These are phyloP conservation scores for Ethmia dodecea DNA, from an alignment of 2,888 invertebrate species.

Conservation along the genomic window DNA sequence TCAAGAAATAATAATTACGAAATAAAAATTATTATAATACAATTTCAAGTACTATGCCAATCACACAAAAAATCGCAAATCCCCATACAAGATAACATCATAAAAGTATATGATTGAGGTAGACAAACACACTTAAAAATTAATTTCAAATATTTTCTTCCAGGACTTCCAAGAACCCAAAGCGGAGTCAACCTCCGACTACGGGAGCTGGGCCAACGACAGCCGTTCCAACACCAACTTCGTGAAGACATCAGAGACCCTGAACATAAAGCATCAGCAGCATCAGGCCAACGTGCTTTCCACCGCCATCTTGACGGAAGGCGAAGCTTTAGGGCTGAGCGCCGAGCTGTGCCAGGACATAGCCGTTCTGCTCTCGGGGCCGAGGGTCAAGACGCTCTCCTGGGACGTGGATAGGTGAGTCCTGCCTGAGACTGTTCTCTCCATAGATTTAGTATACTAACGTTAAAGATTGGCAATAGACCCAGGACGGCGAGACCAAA, in stretches of 20 bases:
- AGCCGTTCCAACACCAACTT: constrained; percentile 65
- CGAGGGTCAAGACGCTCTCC: constrained; percentile 82
- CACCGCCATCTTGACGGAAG: constrained; percentile 75
- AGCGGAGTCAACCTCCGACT: constrained; percentile 42
- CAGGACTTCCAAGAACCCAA: constrained; percentile 29
- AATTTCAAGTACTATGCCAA: too few relatives aligned
- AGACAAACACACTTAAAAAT: background rate
- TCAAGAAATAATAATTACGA: too few relatives aligned
- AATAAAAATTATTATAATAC: too few relatives aligned
- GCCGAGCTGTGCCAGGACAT: constrained; percentile 83
- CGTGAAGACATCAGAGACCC: constrained; percentile 66
- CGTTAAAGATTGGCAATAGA: too few relatives aligned
- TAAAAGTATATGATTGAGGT: too few relatives aligned
- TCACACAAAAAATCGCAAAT: too few relatives aligned
- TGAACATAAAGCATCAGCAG: constrained; percentile 56
- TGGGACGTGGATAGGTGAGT: constrained; percentile 79
- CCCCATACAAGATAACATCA: too few relatives aligned
- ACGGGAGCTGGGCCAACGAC: constrained; percentile 65
- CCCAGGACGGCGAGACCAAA: too few relatives aligned
- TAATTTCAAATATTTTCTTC: background rate
- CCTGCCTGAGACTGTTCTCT: too few relatives aligned
- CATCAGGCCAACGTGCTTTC: constrained; percentile 75
- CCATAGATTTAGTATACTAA: too few relatives aligned
- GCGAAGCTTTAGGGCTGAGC: constrained; percentile 81
- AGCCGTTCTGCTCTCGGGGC: constrained; percentile 82